Percentiles rank a stretch among this genome's conserved stretches.
phyloP scores from a whole-genome alignment of 2,797 vertebrate genomes.

The Melanotaenia maccullochi region DNA sequence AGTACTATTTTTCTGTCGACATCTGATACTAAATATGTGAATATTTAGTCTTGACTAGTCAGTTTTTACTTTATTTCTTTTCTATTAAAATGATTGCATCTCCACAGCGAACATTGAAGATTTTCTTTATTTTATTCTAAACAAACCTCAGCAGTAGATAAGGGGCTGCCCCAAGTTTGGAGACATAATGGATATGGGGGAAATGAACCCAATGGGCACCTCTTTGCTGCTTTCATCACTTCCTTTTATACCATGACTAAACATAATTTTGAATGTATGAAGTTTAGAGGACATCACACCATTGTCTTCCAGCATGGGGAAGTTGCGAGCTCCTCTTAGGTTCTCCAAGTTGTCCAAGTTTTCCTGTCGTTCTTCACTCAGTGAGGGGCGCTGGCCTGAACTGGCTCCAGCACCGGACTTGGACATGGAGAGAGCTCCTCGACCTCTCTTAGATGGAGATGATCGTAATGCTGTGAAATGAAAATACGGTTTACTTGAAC shows the following conservation, averaged over 20 bases:
- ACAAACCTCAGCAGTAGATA: conserved; percentile 15
- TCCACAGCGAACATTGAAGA: conserved; percentile 30
- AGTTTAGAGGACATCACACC: conserved; percentile 72
- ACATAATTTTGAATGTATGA: not conserved
- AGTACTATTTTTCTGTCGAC: not conserved
- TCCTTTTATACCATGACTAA: not conserved
- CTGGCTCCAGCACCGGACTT: conserved; percentile 83
- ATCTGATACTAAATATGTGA: not conserved
- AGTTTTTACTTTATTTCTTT: conserved; percentile 7
- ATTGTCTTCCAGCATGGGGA: conserved; percentile 88
- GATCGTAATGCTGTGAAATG: conserved; percentile 88
- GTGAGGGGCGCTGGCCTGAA: conserved; percentile 87
- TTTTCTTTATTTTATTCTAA: conserved; percentile 41
- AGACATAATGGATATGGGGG: not conserved
- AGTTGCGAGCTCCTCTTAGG: conserved; percentile 85
- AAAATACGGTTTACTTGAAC: not conserved
- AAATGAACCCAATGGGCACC: conserved; percentile 1
- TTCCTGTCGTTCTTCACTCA: conserved; percentile 87
- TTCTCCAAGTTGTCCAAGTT: conserved; percentile 86
- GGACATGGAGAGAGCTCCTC: conserved; percentile 83
- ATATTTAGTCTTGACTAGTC: conserved; percentile 12
- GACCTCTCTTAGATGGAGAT: conserved; percentile 94
- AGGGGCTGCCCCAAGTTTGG: not conserved
- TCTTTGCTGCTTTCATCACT: not conserved
- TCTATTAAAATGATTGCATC: not conserved